Evolutionary conservation across 1,140 invertebrate species (phyloP), one percentile per base, ranked within the genome.

Genomic region (Brachystomella parvula): DNA sequence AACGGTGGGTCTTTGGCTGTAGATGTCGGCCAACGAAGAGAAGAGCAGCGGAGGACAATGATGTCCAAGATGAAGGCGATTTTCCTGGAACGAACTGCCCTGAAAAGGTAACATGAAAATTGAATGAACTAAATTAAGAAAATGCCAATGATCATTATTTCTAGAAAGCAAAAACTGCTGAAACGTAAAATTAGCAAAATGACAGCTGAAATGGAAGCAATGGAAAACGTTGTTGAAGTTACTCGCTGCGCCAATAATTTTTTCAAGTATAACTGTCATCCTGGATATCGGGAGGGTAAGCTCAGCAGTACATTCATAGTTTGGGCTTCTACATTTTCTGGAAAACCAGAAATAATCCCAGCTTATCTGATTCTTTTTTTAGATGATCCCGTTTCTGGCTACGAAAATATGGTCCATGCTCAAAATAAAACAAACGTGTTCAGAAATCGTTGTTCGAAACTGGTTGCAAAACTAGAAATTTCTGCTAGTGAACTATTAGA

Each of bases 191-290:
- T 6, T 39, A 19, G 35, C 19, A 39, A 39, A 39, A 39, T 39
- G 35, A 19, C 6, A 39, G 35, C 6, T 39, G 35, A 39, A 39
- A 32, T 59, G 3, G 29, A 59, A 59, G 57, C 24, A 9, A 9
- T 59, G 57, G 30, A 15, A 59, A 59, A 59, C 57, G 57, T 59
- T 29, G 3, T 59, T 12, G 26, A 30, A 32, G 30, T 59, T 12
- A 29, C 30, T 21, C 26, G 29, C 6, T 9, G 21, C 12, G 3
- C 57, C 3, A 59, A 59, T 24, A 29, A 59, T 29, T 21, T 29
- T 9, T 59, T 12, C 30, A 28, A 32, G 15, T 15, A 29, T 29
- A 59, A 9, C 21, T 29, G 26, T 6, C 3, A 12, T 28, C 26
- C 30, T 6, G 24, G 24, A 29, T 29, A 21, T 21, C 3, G n/a